Evolutionary conservation across 2,888 invertebrate species (phyloP).

Genomic region (Plebejus argus): DNA sequence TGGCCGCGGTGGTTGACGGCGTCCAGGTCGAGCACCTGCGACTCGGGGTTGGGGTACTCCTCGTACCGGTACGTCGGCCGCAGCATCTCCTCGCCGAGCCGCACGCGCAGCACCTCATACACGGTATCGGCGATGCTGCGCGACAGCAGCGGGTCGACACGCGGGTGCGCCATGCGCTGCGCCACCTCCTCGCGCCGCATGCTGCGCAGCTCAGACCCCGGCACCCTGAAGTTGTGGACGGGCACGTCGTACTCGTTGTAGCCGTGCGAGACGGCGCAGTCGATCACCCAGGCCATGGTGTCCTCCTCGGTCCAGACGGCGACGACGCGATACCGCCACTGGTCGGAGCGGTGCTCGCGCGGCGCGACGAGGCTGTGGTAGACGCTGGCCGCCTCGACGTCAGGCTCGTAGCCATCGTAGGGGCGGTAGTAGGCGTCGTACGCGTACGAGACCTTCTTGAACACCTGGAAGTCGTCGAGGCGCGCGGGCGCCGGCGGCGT

Average conservation of each 20-base stretch:
- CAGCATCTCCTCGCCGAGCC: conserved; percentile 60
- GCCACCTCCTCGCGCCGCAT: conserved; percentile 68
- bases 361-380: conserved; percentile 69
- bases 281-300: conserved; percentile 78
- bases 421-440: conserved; percentile 66
- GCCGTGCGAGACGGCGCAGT: conserved; percentile 62
- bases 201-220: conserved; percentile 60
- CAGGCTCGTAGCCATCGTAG: conserved; percentile 68
- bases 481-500: conserved; percentile 66
- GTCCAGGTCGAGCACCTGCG: conserved; percentile 66
- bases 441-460: conserved; percentile 68
- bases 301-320: conserved; percentile 80
- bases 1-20: conserved; percentile 60
- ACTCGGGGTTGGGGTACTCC: conserved; percentile 61
- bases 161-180: conserved; percentile 59
- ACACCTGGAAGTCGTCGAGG: conserved; percentile 74
- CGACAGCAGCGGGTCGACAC: conserved; percentile 56
- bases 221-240: conserved; percentile 67
- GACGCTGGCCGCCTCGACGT: conserved; percentile 63
- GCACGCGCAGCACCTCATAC: conserved; percentile 63
- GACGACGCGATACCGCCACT: conserved; percentile 78
- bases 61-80: conserved; percentile 63
- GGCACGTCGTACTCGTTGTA: conserved; percentile 68
- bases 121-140: conserved; percentile 62
- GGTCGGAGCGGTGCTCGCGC: conserved; percentile 64